These are phyloP conservation scores for Sebastes melanostomus DNA, from an alignment of 2,797 vertebrate species.

Conservation along the genomic window DNA sequence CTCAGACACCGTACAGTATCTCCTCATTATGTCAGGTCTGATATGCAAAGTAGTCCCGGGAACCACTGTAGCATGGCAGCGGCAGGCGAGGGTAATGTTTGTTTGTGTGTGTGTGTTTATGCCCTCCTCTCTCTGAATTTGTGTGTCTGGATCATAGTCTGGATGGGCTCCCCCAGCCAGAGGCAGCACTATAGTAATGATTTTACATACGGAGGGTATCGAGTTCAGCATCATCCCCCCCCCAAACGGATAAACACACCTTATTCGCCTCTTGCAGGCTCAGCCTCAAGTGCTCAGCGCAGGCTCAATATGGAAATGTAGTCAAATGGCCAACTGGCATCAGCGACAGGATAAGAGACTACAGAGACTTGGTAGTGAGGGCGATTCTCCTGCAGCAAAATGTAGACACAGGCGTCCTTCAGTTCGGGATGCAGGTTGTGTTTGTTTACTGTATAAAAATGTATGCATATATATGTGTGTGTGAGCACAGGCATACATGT, in stretches of 20 bases:
- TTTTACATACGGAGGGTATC: constrained; percentile 36
- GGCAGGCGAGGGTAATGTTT: constrained; percentile 14
- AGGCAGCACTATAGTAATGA: constrained; percentile 11
- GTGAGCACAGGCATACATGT: background rate
- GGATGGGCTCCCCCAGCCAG: constrained; percentile 9
- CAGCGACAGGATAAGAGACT: constrained; percentile 29
- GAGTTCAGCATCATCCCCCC: constrained; percentile 22
- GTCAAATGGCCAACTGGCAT: constrained; percentile 75
- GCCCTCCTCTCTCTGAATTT: constrained; percentile 15
- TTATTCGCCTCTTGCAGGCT: constrained; percentile 39
- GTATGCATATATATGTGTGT: background rate
- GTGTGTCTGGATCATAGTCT: background rate
- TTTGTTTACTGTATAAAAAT: constrained; percentile 1
- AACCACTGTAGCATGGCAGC: constrained; percentile 40
- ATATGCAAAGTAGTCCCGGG: constrained; percentile 61
- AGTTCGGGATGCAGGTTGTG: background rate
- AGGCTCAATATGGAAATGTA: constrained; percentile 73
- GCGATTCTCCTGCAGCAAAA: constrained; percentile 1
- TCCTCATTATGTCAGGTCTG: constrained; percentile 62
- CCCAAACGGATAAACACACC: constrained; percentile 35
- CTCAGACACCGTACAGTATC: constrained; percentile 56
- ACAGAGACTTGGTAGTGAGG: constrained; percentile 12
- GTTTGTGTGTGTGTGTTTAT: background rate
- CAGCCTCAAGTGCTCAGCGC: constrained; percentile 23
- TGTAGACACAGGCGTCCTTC: background rate